Percentiles rank a stretch among this genome's conserved stretches.
Evolutionary conservation across 2,113 vertebrate species (phyloP).

Genomic region (Lamprologus callipterus): DNA sequence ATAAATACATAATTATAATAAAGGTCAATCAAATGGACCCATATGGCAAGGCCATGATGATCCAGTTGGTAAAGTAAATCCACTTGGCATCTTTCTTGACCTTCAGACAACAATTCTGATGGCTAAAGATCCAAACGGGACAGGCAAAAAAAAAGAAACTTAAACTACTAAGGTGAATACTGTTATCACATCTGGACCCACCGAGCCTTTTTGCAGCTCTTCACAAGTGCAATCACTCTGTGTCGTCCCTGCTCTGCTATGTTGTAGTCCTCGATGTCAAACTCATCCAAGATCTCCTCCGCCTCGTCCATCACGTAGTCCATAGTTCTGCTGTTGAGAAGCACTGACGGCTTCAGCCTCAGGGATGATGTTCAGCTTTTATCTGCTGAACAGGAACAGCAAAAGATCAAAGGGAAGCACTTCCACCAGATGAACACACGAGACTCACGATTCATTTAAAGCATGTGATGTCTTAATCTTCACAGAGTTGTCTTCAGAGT

Average conservation of each 20-base stretch:
- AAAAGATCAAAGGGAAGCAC: background rate
- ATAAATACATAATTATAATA: background rate
- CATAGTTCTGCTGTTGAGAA: background rate
- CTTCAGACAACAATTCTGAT: background rate
- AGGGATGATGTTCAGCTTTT: background rate
- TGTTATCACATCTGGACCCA: background rate
- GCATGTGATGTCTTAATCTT: background rate
- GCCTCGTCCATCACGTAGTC: rapidly evolving
- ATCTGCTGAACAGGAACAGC: background rate
- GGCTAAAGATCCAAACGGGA: background rate
- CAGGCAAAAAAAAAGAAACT: background rate
- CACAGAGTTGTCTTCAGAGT: background rate
- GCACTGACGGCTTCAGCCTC: background rate
- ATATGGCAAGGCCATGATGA: background rate
- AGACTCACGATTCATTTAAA: background rate
- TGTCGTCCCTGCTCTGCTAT: background rate
- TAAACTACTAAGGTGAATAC: background rate
- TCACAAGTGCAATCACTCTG: background rate
- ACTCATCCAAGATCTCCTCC: background rate
- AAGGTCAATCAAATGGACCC: background rate
- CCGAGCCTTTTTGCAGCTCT: background rate
- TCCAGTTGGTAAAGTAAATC: background rate
- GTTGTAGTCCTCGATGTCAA: background rate
- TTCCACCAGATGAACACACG: background rate
- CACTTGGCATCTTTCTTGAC: background rate